Percentiles rank a stretch among this genome's conserved stretches.
phyloP scores from a whole-genome alignment of 2,113 vertebrate genomes.

The Monopterus albus region DNA sequence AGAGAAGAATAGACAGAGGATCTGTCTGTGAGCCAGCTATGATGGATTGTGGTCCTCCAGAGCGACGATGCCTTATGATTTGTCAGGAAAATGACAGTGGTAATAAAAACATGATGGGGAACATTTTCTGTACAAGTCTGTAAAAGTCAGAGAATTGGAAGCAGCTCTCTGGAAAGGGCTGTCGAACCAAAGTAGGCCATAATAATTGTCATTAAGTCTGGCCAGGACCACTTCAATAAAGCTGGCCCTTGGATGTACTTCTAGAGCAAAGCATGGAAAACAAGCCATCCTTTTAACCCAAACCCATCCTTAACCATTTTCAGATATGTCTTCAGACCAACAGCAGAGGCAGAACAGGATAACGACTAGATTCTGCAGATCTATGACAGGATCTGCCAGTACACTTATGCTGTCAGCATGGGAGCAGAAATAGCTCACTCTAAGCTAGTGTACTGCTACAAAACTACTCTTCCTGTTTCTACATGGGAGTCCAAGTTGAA shows the following conservation, averaged over 20 bases:
- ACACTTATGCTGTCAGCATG: conserved; percentile 46
- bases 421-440: conserved; percentile 54
- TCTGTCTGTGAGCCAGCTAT: conserved; percentile 25
- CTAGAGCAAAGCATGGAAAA: conserved; percentile 63
- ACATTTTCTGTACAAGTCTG: conserved; percentile 44
- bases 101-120: conserved; percentile 71
- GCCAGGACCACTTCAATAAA: conserved; percentile 73
- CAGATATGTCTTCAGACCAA: conserved; percentile 63
- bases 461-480: conserved; percentile 40
- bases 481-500: conserved; percentile 38
- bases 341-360: conserved; percentile 71
- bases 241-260: conserved; percentile 23
- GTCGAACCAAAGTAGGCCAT: conserved; percentile 39
- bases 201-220: conserved; percentile 66
- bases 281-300: conserved; percentile 55
- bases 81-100: conserved; percentile 68
- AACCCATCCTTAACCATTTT: conserved; percentile 60
- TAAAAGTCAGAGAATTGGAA: conserved; percentile 46
- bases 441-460: conserved; percentile 26
- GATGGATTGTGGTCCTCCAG: conserved; percentile 46
- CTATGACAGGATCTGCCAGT: conserved; percentile 56
- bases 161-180: conserved; percentile 50
- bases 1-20: conserved; percentile 29
- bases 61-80: conserved; percentile 62
- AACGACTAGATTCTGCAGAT: conserved; percentile 66